Evolutionary conservation across 2,797 vertebrate genomes (phyloP).

Genomic region (Cichlasoma orientale): DNA sequence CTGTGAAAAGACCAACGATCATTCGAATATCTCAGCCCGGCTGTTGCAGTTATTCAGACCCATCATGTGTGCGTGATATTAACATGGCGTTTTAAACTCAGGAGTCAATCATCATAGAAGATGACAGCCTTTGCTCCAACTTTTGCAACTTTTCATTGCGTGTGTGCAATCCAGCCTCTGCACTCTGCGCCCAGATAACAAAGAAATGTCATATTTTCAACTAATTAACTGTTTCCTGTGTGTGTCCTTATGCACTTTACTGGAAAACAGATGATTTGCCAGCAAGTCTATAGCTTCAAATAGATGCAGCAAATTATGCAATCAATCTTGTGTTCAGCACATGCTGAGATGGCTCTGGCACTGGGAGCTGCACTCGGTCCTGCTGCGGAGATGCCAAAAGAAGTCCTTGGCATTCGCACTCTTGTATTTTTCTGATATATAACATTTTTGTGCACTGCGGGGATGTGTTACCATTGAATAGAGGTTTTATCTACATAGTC

Average conservation of each 20-base stretch:
- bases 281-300: slow-evolving; percentile 4
- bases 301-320: slow-evolving; percentile 12
- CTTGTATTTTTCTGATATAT: slow-evolving; percentile 6
- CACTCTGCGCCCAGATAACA: neutral
- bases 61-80: neutral
- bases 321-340: slow-evolving; percentile 39
- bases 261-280: slow-evolving; percentile 25
- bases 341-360: slow-evolving; percentile 18
- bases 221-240: neutral
- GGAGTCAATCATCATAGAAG: neutral
- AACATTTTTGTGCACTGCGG: neutral
- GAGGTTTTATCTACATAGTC: slow-evolving; percentile 1
- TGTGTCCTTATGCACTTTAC: neutral
- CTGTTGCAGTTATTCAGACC: neutral
- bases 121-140: neutral
- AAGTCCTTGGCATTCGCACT: slow-evolving; percentile 11
- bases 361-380: neutral
- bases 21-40: neutral
- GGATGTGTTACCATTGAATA: neutral
- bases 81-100: neutral
- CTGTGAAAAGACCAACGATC: neutral
- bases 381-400: slow-evolving; percentile 26
- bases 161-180: neutral
- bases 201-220: neutral
- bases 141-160: neutral